These are phyloP conservation scores for Sanderia malayensis DNA, from an alignment of 30 jellyfish, hydroid and myxozoan species.

Conservation along the genomic window DNA sequence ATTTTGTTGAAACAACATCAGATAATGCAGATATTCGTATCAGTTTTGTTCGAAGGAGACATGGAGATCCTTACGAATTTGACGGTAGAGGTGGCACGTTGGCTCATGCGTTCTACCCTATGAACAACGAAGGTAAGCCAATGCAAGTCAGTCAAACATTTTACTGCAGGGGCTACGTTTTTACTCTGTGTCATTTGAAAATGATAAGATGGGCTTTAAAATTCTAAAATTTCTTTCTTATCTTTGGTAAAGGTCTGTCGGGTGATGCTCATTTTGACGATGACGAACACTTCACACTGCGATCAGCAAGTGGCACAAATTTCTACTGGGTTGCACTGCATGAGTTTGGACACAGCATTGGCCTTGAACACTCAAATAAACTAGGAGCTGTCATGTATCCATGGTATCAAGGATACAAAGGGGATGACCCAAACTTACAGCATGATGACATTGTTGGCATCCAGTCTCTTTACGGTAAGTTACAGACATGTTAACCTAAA, in stretches of 20 bases:
- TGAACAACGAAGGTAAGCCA: constrained; percentile 49
- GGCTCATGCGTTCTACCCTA: constrained; percentile 98
- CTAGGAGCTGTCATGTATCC: constrained; percentile 95
- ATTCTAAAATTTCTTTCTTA: no score
- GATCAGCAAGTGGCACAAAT: constrained; percentile 62
- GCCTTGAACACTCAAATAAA: constrained; percentile 78
- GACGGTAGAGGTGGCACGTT: constrained; percentile 95
- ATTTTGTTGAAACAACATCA: constrained; percentile 50
- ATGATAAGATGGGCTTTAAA: no score
- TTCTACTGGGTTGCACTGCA: constrained; percentile 83
- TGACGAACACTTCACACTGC: constrained; percentile 63
- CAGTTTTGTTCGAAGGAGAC: constrained; percentile 50
- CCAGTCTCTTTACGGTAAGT: constrained; percentile 85
- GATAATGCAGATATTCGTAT: constrained; percentile 77
- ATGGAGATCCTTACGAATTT: constrained; percentile 85
- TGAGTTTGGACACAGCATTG: constrained; percentile 79
- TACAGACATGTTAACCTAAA: no score
- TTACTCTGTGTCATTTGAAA: no score
- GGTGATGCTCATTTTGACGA: constrained; percentile 86
- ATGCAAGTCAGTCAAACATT: background rate
- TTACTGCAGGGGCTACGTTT: no score
- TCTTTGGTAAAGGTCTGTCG: constrained; percentile 41
- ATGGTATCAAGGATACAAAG: constrained; percentile 86
- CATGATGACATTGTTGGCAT: constrained; percentile 82
- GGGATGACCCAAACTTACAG: constrained; percentile 58